Evolutionary conservation across 1,140 invertebrate species (phyloP).

Genomic region (Thrips palmi): DNA sequence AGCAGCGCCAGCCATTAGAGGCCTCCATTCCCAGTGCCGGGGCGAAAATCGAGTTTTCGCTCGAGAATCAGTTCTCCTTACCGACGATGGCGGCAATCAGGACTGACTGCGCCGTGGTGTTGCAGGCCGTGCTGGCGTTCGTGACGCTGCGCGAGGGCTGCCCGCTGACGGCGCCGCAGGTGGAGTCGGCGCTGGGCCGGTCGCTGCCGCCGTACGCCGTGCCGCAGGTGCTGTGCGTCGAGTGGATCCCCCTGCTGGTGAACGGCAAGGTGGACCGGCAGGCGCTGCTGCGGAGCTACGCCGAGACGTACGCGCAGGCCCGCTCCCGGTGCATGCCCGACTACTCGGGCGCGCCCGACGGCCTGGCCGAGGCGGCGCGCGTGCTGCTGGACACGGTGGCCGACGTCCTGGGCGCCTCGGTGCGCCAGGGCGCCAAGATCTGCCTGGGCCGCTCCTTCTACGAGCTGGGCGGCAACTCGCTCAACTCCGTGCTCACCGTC

Average conservation of each 20-base stretch:
- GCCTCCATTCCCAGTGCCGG: too few relatives aligned
- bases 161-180: slow-evolving; percentile 33
- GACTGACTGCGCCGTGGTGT: slow-evolving; percentile 18
- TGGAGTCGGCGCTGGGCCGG: slow-evolving; percentile 40
- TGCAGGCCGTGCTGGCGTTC: slow-evolving; percentile 52
- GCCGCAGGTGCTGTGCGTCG: slow-evolving; percentile 51
- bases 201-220: slow-evolving; percentile 55
- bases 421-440: slow-evolving; percentile 33
- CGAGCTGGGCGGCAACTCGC: slow-evolving; percentile 65
- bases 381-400: slow-evolving; percentile 52
- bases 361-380: slow-evolving; percentile 38
- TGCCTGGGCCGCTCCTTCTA: slow-evolving; percentile 50
- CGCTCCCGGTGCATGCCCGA: too few relatives aligned
- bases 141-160: slow-evolving; percentile 35
- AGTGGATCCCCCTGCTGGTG: slow-evolving; percentile 52
- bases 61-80: too few relatives aligned
- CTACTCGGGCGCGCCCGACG: slow-evolving; percentile 35
- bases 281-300: slow-evolving; percentile 47
- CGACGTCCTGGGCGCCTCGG: slow-evolving; percentile 40
- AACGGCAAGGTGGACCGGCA: slow-evolving; percentile 78
- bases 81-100: background rate
- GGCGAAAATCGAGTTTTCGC: too few relatives aligned
- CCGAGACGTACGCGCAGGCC: slow-evolving; percentile 13
- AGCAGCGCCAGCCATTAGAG: too few relatives aligned
- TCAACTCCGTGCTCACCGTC: slow-evolving; percentile 68